A percentile compares a stretch with the other conserved stretches of the same genome.
phyloP scores from a whole-genome alignment of 2,113 vertebrate species.

The Semicossyphus pulcher region DNA sequence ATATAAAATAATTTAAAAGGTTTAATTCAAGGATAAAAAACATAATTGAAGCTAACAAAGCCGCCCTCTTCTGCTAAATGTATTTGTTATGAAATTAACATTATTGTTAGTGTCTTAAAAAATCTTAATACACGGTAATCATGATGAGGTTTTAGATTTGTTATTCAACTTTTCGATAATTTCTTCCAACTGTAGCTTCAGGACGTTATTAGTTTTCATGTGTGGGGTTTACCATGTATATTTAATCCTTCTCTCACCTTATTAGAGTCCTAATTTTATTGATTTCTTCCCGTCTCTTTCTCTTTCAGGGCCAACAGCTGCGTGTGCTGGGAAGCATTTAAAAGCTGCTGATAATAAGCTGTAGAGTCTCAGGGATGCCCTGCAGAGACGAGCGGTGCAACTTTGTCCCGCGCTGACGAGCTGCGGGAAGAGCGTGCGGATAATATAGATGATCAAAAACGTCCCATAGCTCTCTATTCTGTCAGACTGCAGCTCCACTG shows the following conservation, averaged over 20 bases:
- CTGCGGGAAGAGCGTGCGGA: constrained; percentile 40
- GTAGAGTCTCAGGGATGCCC: constrained; percentile 39
- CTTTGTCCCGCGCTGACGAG: constrained; percentile 53
- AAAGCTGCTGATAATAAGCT: constrained; percentile 51
- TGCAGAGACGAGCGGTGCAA: constrained; percentile 30
- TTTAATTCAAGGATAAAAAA: not conserved
- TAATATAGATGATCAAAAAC: constrained; percentile 76
- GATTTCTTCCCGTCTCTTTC: constrained; percentile 67
- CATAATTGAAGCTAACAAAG: not conserved
- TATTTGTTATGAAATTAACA: constrained; percentile 9
- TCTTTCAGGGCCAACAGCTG: constrained; percentile 61
- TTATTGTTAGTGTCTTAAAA: constrained; percentile 6
- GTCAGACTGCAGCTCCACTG: constrained; percentile 55
- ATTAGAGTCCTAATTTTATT: constrained; percentile 74
- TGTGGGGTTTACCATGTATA: constrained; percentile 54
- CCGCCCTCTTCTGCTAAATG: not conserved
- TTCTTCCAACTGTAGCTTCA: constrained; percentile 34
- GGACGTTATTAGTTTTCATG: constrained; percentile 35
- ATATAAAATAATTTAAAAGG: not conserved
- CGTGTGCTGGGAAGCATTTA: too few species aligned
- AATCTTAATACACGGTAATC: constrained; percentile 24
- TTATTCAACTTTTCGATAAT: constrained; percentile 31
- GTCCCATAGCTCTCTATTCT: constrained; percentile 55
- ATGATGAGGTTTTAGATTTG: constrained; percentile 19
- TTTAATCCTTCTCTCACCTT: constrained; percentile 71